These are phyloP conservation scores for Mohoua ochrocephala DNA, from an alignment of 2,113 vertebrate species.

Conservation along the genomic window DNA sequence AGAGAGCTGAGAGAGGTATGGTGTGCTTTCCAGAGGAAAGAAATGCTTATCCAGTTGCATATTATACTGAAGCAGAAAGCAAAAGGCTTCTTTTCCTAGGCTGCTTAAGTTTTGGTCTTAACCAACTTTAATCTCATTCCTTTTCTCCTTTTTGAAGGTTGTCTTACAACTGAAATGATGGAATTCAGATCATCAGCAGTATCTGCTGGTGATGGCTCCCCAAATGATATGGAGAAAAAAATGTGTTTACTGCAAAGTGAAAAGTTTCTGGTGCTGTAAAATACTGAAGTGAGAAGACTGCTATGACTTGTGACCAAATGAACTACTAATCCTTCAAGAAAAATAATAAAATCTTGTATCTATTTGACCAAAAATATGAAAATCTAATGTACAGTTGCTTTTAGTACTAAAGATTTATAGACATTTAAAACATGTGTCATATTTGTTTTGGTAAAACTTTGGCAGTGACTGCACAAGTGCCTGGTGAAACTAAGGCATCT, in stretches of 20 bases:
- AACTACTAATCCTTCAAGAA: not conserved
- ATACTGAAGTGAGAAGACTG: not conserved
- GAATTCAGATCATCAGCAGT: not conserved
- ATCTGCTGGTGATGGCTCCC: not conserved
- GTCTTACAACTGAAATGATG: conserved; percentile 86
- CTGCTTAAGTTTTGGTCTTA: not conserved
- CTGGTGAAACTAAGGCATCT: not conserved
- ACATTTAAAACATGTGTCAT: accelerated
- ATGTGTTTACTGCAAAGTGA: not conserved
- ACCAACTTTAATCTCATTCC: not conserved
- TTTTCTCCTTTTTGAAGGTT: conserved; percentile 73
- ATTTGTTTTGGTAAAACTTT: not conserved
- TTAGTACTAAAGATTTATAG: not conserved
- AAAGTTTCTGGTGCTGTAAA: not conserved
- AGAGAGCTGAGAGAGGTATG: not conserved
- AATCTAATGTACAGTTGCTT: not conserved
- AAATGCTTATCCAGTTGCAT: not conserved
- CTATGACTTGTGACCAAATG: not conserved
- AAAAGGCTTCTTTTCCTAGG: not conserved
- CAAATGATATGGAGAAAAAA: not conserved
- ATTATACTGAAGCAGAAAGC: not conserved
- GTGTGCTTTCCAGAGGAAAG: not conserved
- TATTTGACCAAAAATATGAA: not conserved
- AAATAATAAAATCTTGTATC: not conserved
- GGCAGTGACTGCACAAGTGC: not conserved